These are phyloP conservation scores for Glyptemys insculpta DNA, from an alignment of 2,797 vertebrate genomes.

Conservation along the genomic window DNA sequence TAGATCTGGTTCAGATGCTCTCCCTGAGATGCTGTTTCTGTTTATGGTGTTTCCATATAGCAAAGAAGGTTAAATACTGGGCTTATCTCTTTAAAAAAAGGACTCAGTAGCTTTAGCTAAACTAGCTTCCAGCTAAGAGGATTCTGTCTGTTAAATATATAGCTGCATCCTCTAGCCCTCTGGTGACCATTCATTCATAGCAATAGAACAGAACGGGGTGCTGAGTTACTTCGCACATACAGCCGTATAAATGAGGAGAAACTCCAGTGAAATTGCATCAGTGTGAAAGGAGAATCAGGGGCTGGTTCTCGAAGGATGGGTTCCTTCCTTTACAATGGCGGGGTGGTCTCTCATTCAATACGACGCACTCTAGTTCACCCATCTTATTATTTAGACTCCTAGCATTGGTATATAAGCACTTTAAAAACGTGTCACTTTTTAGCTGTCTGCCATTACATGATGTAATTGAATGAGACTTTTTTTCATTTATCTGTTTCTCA, in stretches of 20 bases:
- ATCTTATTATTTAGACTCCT: no score
- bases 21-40: no score
- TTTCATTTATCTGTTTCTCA: no score
- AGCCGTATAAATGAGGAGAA: no score
- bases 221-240: not conserved
- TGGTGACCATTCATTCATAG: no score
- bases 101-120: no score
- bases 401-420: no score
- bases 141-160: not conserved
- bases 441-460: no score
- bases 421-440: no score
- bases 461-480: no score
- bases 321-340: not conserved
- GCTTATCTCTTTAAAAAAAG: not conserved
- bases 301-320: not conserved
- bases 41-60: not conserved
- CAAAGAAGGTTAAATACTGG: not conserved
- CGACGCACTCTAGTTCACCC: no score
- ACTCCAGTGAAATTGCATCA: not conserved
- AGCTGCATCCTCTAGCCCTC: not conserved
- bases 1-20: rapidly evolving
- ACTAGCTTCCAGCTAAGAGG: not conserved
- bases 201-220: not conserved
- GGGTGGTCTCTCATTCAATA: not conserved
- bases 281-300: not conserved